Conservation (phyloP, 2,113 vertebrate species). For the Oreochromis tanganicae region DNA sequence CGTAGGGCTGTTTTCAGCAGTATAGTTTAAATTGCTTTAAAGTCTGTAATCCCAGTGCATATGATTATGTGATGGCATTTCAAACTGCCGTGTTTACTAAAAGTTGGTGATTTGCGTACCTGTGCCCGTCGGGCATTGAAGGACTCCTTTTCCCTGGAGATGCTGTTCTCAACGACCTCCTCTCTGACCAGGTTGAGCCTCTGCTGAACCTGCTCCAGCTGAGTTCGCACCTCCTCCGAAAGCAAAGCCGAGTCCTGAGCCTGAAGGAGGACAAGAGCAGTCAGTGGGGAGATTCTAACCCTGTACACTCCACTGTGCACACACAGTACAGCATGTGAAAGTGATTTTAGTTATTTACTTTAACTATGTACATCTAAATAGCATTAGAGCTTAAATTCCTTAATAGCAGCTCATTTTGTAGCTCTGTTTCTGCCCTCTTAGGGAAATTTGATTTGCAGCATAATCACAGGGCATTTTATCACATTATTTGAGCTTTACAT, state of each 20-base stretch:
- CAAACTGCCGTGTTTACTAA: background rate
- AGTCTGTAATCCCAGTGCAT: background rate
- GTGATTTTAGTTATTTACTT: background rate
- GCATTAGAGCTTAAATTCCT: background rate
- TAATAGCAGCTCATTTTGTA: background rate
- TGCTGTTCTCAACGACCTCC: constrained; percentile 92
- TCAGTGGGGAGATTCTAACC: background rate
- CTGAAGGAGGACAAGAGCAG: constrained; percentile 50
- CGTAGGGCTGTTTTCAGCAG: background rate
- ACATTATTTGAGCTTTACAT: background rate
- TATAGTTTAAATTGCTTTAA: background rate
- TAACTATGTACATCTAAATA: background rate
- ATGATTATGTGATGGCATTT: background rate
- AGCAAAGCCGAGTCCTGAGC: constrained; percentile 87
- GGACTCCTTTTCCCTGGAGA: constrained; percentile 92
- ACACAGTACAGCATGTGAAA: background rate
- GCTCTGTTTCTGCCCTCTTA: background rate
- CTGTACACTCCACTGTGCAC: background rate
- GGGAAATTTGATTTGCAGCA: background rate
- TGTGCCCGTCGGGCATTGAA: constrained; percentile 93
- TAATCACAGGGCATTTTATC: background rate
- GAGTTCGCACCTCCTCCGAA: constrained; percentile 86
- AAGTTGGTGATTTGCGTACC: constrained; percentile 60
- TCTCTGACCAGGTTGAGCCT: constrained; percentile 86
- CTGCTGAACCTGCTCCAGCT: constrained; percentile 88